A percentile compares a stretch with the other conserved stretches of the same genome.
phyloP scores from a whole-genome alignment of 2,797 vertebrate genomes.

The Neosilurus mollespiculum region DNA sequence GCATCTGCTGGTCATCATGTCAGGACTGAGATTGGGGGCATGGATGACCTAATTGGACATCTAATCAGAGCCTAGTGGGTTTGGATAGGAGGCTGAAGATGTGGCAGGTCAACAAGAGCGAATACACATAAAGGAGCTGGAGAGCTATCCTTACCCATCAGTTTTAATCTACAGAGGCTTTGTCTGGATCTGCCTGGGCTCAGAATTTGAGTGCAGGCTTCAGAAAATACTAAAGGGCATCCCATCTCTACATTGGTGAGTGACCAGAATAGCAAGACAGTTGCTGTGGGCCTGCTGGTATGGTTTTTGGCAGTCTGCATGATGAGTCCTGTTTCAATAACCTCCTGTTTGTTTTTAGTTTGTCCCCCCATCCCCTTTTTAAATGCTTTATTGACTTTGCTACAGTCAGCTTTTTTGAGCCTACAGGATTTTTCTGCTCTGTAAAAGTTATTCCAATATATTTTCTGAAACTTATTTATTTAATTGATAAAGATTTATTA shows the following conservation, averaged over 20 bases:
- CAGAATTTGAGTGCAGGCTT: conserved; percentile 56
- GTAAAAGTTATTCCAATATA: background rate
- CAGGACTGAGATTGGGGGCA: conserved; percentile 49
- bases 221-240: conserved; percentile 63
- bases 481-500: background rate
- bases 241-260: conserved; percentile 56
- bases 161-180: conserved; percentile 67
- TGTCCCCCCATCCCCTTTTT: no score
- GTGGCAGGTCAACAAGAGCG: conserved; percentile 68
- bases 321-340: conserved; percentile 16
- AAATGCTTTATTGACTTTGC: background rate
- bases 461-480: background rate
- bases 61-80: conserved; percentile 60
- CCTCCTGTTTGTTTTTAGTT: background rate
- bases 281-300: conserved; percentile 10
- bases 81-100: conserved; percentile 71
- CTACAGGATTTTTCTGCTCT: conserved; percentile 5
- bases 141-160: conserved; percentile 66
- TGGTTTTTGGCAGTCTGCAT: background rate
- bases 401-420: background rate
- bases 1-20: conserved; percentile 40
- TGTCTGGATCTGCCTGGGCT: conserved; percentile 57
- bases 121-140: conserved; percentile 69
- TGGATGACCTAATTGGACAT: conserved; percentile 56
- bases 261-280: conserved; percentile 34